Evolutionary conservation across 1,140 invertebrate species (phyloP), one percentile per base, ranked within the genome.

Genomic region (Drosophila navojoa): DNA sequence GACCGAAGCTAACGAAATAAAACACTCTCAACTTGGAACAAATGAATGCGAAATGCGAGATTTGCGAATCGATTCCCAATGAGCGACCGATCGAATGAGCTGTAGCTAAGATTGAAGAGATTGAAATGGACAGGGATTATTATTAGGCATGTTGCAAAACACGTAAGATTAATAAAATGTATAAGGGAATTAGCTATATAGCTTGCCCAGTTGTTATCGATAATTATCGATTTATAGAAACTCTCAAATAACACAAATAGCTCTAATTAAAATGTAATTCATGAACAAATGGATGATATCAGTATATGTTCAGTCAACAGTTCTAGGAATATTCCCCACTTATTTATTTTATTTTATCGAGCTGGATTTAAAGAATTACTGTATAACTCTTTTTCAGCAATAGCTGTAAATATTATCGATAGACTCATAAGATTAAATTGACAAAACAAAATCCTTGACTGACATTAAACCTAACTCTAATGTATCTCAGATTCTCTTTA

Each of bases 11-110:
- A n/a, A 35, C 22, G n/a, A 55, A 49, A 52, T 2, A 22, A 22
- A 45, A 47, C 53, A 40, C 42, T 9, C 10, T 13, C 38, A 44
- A 52, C n/a, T 45, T 62, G 7, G 52, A 50, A 57, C 58, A 77
- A 73, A 66, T 45, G 47, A 73, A 73, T 50, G 40, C 71, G 42
- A 45, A 45, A 45, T 45, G 6, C 5, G 42, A 45, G 42, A 45
- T 16, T 45, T 45, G 42, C 16, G 44, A 44, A 67, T 50, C 7
- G 40, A 25, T 71, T 42, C 29, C 16, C 42, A 32, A 10, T 49
- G 19, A 58, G 38, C 79, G 76, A 82, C 61, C 19, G 35, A 27
- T 1, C 0, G 16, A 49, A 32, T 81, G 53, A 40, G 54, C 62
- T 71, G 35, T 11, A 42, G 15, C 10, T 11, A 7, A 9, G 5